These are phyloP conservation scores for Stichopus chloronotus DNA, from an alignment of 35 echinoderm and acorn worm genomes.

Conservation along the genomic window DNA sequence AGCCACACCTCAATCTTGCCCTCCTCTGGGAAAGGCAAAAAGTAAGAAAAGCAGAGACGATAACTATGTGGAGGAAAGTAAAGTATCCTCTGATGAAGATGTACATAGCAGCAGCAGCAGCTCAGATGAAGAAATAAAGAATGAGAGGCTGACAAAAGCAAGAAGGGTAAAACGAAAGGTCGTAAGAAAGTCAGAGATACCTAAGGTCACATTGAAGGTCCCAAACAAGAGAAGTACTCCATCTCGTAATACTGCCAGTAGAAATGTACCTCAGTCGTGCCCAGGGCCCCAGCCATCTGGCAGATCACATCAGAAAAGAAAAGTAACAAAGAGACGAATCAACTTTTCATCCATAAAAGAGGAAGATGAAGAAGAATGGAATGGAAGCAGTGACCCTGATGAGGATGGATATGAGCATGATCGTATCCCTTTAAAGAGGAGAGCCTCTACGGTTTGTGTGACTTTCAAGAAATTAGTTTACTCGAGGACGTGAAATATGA, in stretches of 20 bases:
- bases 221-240: neutral
- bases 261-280: neutral
- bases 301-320: neutral
- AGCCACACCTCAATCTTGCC: conserved; percentile 33
- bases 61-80: neutral
- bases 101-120: neutral
- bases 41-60: neutral
- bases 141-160: neutral
- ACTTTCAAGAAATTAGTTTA: neutral
- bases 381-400: conserved; percentile 1
- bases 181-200: neutral
- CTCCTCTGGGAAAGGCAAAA: neutral
- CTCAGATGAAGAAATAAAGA: neutral
- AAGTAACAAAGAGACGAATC: conserved; percentile 6
- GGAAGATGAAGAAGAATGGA: conserved; percentile 50
- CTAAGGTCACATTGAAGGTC: conserved; percentile 8
- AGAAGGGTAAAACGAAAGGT: neutral
- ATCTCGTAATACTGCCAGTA: neutral
- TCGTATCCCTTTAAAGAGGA: conserved; percentile 34
- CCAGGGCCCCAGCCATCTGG: neutral
- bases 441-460: conserved; percentile 1
- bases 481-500: neutral
- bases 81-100: neutral
- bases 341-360: conserved; percentile 41
- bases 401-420: conserved; percentile 50